Percentiles rank a stretch among this genome's conserved stretches.
These are phyloP conservation scores for Cantharis nigra DNA, from an alignment of 2,888 invertebrate genomes.

Conservation along the genomic window DNA sequence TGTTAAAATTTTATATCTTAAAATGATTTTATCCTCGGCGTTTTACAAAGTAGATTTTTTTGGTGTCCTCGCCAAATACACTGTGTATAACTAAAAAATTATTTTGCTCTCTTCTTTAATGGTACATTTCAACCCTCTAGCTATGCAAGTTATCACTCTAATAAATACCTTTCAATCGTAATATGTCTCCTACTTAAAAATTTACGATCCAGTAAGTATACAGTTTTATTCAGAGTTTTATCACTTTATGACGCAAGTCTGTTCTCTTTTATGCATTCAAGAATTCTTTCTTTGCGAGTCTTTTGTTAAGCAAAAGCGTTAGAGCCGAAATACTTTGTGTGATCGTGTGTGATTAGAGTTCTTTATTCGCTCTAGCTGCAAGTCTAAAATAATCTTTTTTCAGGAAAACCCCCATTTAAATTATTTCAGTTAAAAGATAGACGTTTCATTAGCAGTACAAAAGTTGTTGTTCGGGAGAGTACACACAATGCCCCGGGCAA, in stretches of 20 bases:
- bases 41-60: conserved; percentile 20
- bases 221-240: conserved; percentile 39
- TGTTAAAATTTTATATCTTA: conserved; percentile 40
- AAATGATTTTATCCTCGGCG: conserved; percentile 34
- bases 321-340: conserved; percentile 30
- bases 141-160: conserved; percentile 30
- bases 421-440: conserved; percentile 7
- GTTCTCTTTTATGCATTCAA: conserved; percentile 34
- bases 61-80: neutral
- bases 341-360: conserved; percentile 32
- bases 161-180: conserved; percentile 36
- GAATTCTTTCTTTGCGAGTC: conserved; percentile 27
- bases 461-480: neutral
- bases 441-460: neutral
- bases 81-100: neutral
- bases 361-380: conserved; percentile 27
- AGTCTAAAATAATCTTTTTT: conserved; percentile 18
- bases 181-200: conserved; percentile 35
- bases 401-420: conserved; percentile 8
- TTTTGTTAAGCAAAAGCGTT: conserved; percentile 35
- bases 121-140: conserved; percentile 5
- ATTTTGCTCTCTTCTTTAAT: neutral
- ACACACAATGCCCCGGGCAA: neutral
- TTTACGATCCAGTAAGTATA: conserved; percentile 37
- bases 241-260: conserved; percentile 37